These are phyloP conservation scores for Drosophila burlai DNA, from an alignment of 1,140 invertebrate genomes.

Conservation along the genomic window DNA sequence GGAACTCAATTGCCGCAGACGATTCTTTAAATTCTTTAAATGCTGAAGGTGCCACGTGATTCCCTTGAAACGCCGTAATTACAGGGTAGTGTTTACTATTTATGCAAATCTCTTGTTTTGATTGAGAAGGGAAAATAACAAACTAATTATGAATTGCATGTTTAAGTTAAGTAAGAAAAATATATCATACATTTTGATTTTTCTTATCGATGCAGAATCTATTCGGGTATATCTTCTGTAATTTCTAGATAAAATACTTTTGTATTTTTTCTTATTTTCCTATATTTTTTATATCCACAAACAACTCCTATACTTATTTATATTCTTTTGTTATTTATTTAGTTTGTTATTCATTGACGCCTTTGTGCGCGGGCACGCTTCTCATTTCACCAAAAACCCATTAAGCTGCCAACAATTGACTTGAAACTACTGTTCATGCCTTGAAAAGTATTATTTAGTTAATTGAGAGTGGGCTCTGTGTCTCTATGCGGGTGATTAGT, in stretches of 20 bases:
- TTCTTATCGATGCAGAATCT: too few relatives aligned
- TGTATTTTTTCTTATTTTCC: too few relatives aligned
- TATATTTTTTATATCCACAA: too few relatives aligned
- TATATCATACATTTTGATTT: too few relatives aligned
- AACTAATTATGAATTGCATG: background rate
- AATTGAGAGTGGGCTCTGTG: constrained; percentile 12
- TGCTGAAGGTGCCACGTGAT: constrained; percentile 29
- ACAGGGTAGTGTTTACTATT: background rate
- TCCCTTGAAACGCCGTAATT: constrained; percentile 2
- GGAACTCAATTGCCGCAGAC: constrained; percentile 27
- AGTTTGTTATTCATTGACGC: background rate
- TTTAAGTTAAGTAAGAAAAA: too few relatives aligned
- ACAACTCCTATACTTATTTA: background rate
- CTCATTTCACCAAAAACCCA: constrained; percentile 24
- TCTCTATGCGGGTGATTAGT: constrained; percentile 10
- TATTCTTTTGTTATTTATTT: constrained; percentile 1
- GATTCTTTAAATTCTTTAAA: constrained; percentile 7
- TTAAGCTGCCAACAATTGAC: constrained; percentile 10
- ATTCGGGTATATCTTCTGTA: too few relatives aligned
- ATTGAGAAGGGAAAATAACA: background rate
- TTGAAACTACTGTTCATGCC: background rate
- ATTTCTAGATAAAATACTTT: too few relatives aligned
- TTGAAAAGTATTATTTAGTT: constrained; percentile 13
- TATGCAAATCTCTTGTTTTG: background rate
- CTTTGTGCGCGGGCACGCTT: constrained; percentile 16